These are phyloP conservation scores for Cybosia mesomella DNA, from an alignment of 2,888 invertebrate genomes.

Conservation along the genomic window DNA sequence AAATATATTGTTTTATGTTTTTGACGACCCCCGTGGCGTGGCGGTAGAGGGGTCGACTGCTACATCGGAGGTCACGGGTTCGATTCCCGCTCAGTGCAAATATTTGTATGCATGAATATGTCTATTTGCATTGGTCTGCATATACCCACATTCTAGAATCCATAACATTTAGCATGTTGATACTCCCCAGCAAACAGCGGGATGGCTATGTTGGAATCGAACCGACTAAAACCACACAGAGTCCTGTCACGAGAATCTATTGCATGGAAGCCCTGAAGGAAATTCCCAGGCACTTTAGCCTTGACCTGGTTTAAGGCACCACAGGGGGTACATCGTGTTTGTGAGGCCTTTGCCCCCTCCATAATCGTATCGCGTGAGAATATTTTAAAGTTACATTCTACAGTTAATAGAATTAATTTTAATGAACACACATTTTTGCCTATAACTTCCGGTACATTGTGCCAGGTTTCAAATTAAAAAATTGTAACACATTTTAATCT, in stretches of 20 bases:
- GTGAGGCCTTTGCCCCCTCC: slow-evolving; percentile 1
- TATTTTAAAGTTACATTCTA: neutral
- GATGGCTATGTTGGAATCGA: too few species aligned
- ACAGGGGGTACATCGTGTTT: neutral
- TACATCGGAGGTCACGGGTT: too few species aligned
- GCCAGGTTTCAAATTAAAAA: neutral
- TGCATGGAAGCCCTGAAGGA: neutral
- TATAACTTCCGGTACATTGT: neutral
- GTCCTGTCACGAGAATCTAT: neutral
- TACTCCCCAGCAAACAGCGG: neutral
- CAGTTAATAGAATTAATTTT: neutral
- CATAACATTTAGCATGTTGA: too few species aligned
- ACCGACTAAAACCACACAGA: neutral
- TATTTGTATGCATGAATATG: too few species aligned
- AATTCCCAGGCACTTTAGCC: neutral
- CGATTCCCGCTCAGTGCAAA: too few species aligned
- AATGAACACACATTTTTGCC: neutral
- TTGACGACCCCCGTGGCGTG: too few species aligned
- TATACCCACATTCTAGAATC: too few species aligned
- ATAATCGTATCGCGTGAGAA: slow-evolving; percentile 4
- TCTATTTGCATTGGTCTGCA: too few species aligned
- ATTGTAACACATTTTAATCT: neutral
- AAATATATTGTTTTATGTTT: too few species aligned
- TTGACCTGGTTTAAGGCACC: neutral
- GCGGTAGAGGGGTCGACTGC: too few species aligned